phyloP scores from a whole-genome alignment of 2,113 vertebrate genomes.

The Vulpes ferrilata region DNA sequence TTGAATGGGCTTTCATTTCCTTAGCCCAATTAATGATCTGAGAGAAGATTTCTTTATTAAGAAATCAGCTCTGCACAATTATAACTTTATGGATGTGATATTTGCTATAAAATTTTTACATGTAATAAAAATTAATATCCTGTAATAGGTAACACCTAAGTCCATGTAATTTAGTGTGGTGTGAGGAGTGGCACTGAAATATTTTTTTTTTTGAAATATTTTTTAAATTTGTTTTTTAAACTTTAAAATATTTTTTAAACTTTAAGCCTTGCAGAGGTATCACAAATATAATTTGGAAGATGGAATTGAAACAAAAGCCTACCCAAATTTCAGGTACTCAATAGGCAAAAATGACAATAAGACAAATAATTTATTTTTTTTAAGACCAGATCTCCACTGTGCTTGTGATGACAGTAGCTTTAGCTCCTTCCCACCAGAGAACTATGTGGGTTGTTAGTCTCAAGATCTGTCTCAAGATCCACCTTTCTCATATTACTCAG shows the following conservation, averaged over 20 bases:
- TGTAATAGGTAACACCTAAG: not conserved
- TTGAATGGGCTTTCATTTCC: not conserved
- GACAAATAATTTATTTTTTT: not conserved
- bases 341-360: not conserved
- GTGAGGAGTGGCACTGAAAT: not conserved
- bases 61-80: conserved; percentile 26
- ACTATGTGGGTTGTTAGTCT: not conserved
- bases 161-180: not conserved
- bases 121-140: not conserved
- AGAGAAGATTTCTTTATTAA: not conserved
- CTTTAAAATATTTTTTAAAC: not conserved
- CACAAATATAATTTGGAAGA: not conserved
- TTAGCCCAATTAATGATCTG: not conserved
- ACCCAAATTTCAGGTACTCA: not conserved
- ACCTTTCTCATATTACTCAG: not conserved
- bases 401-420: not conserved
- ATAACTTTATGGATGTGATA: not conserved
- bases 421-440: not conserved
- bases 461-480: not conserved
- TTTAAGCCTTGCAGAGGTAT: not conserved
- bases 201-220: not conserved
- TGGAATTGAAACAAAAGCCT: not conserved
- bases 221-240: not conserved
- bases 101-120: not conserved
- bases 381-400: not conserved